Percentiles rank a stretch among this genome's conserved stretches.
Conservation (phyloP, 2,888 invertebrate genomes). For the Acronicta aceris region DNA sequence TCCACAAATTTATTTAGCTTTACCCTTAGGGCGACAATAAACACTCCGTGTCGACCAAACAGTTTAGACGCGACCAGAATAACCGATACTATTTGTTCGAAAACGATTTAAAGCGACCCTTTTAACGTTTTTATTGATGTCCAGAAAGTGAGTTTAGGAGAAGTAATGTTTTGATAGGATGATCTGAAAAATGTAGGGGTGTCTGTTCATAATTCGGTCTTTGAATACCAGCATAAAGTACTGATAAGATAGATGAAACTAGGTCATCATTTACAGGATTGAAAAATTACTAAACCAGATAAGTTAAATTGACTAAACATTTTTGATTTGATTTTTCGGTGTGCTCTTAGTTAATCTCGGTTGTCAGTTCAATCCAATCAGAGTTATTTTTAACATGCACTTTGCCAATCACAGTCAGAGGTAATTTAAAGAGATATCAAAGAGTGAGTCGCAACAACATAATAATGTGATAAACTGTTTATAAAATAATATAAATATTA, state of each 20-base stretch:
- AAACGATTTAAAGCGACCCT: conserved; percentile 44
- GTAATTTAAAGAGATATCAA: no score
- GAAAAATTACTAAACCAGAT: neutral
- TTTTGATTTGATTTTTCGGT: no score
- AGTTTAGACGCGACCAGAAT: conserved; percentile 78
- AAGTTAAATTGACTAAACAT: no score
- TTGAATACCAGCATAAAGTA: neutral
- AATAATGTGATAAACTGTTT: no score
- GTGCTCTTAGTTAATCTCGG: no score
- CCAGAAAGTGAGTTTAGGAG: conserved; percentile 8
- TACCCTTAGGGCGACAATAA: conserved; percentile 78
- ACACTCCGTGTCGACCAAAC: conserved; percentile 73
- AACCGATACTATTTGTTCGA: conserved; percentile 62
- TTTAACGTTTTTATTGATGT: conserved; percentile 42
- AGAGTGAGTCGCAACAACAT: no score
- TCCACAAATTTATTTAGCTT: conserved; percentile 69
- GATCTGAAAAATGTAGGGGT: neutral
- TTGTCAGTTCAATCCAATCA: no score
- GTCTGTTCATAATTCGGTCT: neutral
- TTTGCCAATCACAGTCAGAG: no score
- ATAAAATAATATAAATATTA: no score
- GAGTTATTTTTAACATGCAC: no score
- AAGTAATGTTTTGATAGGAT: conserved; percentile 4
- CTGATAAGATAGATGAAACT: neutral
- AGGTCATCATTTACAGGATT: neutral